Conservation (phyloP, 1,140 invertebrate genomes). For the Helicoverpa armigera region DNA sequence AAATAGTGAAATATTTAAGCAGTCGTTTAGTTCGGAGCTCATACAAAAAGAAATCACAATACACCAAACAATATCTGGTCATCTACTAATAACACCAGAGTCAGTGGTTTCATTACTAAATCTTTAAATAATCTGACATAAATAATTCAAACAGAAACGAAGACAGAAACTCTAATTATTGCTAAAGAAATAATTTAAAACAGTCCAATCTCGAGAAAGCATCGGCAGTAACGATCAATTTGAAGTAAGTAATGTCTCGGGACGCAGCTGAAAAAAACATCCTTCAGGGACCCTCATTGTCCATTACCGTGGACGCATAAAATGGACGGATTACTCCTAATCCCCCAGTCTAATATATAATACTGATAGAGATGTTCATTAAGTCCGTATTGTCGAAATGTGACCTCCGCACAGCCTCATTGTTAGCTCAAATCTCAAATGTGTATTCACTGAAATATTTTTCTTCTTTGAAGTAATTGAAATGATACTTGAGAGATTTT, state of each 20-base stretch:
- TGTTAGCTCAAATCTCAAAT: neutral
- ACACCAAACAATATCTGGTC: no score
- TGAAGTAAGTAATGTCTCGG: constrained; percentile 35
- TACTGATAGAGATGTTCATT: constrained; percentile 24
- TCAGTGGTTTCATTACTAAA: no score
- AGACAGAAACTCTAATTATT: constrained; percentile 10
- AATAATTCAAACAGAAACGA: neutral
- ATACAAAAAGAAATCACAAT: no score
- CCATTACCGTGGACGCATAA: constrained; percentile 13
- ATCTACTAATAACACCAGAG: no score
- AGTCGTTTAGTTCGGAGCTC: no score
- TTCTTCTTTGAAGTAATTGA: no score
- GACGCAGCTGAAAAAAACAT: constrained; percentile 37
- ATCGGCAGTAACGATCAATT: constrained; percentile 31
- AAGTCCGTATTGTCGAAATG: constrained; percentile 3
- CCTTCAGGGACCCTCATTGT: constrained; percentile 18
- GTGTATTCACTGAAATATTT: neutral
- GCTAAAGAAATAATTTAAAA: neutral
- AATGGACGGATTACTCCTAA: constrained; percentile 20
- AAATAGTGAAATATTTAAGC: no score
- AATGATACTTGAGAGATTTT: no score
- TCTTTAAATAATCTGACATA: no score
- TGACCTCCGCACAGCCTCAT: neutral
- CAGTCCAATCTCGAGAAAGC: constrained; percentile 31
- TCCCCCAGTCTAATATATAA: neutral